Percentiles rank a stretch among this genome's conserved stretches.
Evolutionary conservation across 2,113 vertebrate species (phyloP).

Genomic region (Pachypanchax playfairii): DNA sequence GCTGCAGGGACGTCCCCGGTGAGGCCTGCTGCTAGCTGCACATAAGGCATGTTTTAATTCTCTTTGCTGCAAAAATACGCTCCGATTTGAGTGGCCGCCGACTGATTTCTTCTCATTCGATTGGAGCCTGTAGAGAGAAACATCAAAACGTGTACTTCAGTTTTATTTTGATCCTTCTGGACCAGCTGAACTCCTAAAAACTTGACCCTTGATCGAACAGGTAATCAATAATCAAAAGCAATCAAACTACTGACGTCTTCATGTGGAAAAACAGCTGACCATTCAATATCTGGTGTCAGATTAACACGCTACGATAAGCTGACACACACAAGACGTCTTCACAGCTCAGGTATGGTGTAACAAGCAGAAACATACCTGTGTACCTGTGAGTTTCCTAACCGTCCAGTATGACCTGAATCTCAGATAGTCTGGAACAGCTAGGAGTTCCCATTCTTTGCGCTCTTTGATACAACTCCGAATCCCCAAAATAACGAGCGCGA

Average conservation of each 20-base stretch:
- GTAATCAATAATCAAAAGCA: background rate
- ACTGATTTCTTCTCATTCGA: constrained; percentile 60
- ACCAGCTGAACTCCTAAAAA: too few species aligned
- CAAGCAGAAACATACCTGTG: constrained; percentile 44
- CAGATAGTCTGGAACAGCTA: constrained; percentile 94
- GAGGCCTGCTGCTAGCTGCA: constrained; percentile 64
- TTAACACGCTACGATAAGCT: background rate
- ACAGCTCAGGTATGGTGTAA: background rate
- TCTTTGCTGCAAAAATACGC: constrained; percentile 66
- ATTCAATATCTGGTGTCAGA: constrained; percentile 19
- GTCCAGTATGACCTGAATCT: constrained; percentile 92
- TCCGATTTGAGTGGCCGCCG: constrained; percentile 67
- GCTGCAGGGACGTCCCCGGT: constrained; percentile 65
- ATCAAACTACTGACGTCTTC: constrained; percentile 10
- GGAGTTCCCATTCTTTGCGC: constrained; percentile 97
- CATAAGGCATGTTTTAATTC: constrained; percentile 69
- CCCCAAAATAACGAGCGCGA: constrained; percentile 96
- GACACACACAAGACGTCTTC: constrained; percentile 1
- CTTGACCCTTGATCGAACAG: constrained; percentile 2
- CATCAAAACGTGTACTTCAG: too few species aligned
- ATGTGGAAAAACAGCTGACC: constrained; percentile 16
- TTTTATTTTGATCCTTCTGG: too few species aligned
- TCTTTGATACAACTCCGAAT: constrained; percentile 91
- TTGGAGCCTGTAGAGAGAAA: too few species aligned
- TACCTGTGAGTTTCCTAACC: constrained; percentile 71